Base-by-base conservation (phyloP, 2,797 vertebrate genomes). In the Anguilla megastoma region DNA sequence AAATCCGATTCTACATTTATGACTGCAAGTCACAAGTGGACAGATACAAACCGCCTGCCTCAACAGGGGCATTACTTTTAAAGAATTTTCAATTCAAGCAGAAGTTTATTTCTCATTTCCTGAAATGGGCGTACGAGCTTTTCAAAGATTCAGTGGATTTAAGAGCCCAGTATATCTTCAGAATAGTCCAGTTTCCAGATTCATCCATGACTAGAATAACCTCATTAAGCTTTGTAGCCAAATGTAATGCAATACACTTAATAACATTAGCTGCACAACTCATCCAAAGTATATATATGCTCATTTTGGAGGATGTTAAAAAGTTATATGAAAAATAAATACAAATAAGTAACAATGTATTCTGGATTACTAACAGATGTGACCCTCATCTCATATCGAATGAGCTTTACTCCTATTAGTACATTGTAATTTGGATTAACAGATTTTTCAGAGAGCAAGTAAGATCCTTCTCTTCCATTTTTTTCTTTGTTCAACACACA, bases 401-500 rank as follows among this genome's bases (percentile, higher is more conserved):
- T 27, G 66, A 2, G 27, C 24, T 27, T 27, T 12, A 74, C 30
- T 8, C 24, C 63, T 27, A 24, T 63, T 63, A 63, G 2, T 63
- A 63, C n/a, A 24, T n/a, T 74, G 24, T 74, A 74, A 4, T 30
- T 74, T 74, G 2, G 4, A 74, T 74, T 10, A 82, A 88, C 89
- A 90, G 63, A 86, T 87, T 86, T 89, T 87, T 58, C 36, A 56
- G 56, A 71, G 58, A 12, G 86, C 84, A 85, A 33, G 48, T 87
- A 27, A 48, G 50, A 89, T 83, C 86, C 83, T 82, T 86, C 86
- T 58, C 7, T 85, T 30, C 9, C 52, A 30, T 18, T 56, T 14
- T 54, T n/a, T 4, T 16, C 50, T 85, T n/a, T 30, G 24, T 86
- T 85, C 58, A 54, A 88, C 69, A 88, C 87, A 87, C 90, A 90